phyloP scores from a whole-genome alignment of 2,888 invertebrate genomes.

The Melanchra persicariae region DNA sequence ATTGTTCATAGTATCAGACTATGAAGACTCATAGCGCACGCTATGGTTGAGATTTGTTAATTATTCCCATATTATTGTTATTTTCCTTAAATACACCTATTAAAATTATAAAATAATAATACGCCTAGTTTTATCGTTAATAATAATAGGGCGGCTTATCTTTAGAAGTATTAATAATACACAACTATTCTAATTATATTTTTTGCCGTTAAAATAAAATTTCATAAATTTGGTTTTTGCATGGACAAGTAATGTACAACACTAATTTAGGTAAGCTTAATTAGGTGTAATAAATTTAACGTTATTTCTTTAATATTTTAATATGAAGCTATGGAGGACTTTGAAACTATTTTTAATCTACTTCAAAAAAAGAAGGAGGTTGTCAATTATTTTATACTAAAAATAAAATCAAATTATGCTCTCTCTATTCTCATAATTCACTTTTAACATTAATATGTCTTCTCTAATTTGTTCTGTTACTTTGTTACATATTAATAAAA shows the following conservation, averaged over 20 bases:
- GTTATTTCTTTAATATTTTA: not conserved
- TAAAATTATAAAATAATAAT: constrained; percentile 39
- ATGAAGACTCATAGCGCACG: not conserved
- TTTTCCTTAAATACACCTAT: constrained; percentile 43
- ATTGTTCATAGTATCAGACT: constrained; percentile 14
- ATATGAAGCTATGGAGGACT: not conserved
- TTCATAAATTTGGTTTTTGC: not conserved
- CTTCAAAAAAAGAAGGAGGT: too few species aligned
- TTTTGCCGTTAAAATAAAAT: not conserved
- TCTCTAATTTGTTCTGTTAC: too few species aligned
- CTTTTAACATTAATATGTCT: too few species aligned
- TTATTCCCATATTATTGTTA: constrained; percentile 38
- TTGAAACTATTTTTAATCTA: too few species aligned
- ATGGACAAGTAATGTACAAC: not conserved
- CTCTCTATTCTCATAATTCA: too few species aligned
- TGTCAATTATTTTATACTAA: too few species aligned
- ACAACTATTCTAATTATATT: not conserved
- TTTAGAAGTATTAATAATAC: not conserved
- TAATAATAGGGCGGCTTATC: constrained; percentile 14
- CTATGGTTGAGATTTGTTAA: constrained; percentile 48
- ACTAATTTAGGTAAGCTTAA: constrained; percentile 1
- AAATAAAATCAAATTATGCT: too few species aligned
- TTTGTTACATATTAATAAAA: too few species aligned
- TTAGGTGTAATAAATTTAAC: not conserved
- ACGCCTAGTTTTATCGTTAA: constrained; percentile 9